phyloP scores from a whole-genome alignment of 2,888 invertebrate genomes.

The Empis stercorea region DNA sequence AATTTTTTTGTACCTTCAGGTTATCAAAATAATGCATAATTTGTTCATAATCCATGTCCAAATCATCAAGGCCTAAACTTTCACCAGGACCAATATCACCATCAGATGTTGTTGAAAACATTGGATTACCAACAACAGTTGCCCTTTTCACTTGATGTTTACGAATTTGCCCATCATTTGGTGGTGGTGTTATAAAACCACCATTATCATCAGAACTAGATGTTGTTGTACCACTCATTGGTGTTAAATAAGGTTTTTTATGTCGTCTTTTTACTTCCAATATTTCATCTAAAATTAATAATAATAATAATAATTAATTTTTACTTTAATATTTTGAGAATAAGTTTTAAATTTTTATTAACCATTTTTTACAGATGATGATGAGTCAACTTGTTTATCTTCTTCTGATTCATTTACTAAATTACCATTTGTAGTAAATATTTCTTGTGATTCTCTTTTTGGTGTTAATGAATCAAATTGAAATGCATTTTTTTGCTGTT shows the following conservation, averaged over 20 bases:
- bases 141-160: slow-evolving; percentile 57
- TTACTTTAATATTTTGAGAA: too few species aligned
- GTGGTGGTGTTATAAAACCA: slow-evolving; percentile 20
- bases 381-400: too few species aligned
- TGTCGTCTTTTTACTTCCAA: slow-evolving; percentile 16
- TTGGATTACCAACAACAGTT: slow-evolving; percentile 78
- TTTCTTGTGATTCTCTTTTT: slow-evolving; percentile 20
- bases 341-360: too few species aligned
- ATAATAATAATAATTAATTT: too few species aligned
- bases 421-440: slow-evolving; percentile 8
- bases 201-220: slow-evolving; percentile 22
- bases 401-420: too few species aligned
- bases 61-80: slow-evolving; percentile 62
- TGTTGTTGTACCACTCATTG: slow-evolving; percentile 13
- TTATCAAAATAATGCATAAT: slow-evolving; percentile 98
- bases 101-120: slow-evolving; percentile 53
- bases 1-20: slow-evolving; percentile 58
- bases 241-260: slow-evolving; percentile 12
- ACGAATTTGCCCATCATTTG: slow-evolving; percentile 16
- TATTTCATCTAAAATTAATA: slow-evolving; percentile 16
- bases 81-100: slow-evolving; percentile 43
- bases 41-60: slow-evolving; percentile 94
- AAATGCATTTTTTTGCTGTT: slow-evolving; percentile 34
- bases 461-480: slow-evolving; percentile 37
- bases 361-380: too few species aligned